Percentiles rank a stretch among this genome's conserved stretches.
phyloP scores from a whole-genome alignment of 1,140 invertebrate genomes.

The Probaryconus sp. region DNA sequence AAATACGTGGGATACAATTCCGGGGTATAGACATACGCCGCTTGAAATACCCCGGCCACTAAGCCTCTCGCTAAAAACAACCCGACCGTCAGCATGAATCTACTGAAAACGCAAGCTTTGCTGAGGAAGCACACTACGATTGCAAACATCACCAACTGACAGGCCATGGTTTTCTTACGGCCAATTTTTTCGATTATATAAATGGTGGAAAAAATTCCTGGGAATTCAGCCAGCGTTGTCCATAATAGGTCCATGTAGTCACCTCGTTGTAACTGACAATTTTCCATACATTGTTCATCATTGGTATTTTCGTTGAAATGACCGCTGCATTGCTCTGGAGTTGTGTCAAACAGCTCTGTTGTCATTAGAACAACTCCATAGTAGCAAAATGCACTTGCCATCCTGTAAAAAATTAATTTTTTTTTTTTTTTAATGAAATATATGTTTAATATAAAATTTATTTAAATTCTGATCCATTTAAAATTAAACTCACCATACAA shows the following conservation, averaged over 20 bases:
- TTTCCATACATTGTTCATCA: conserved; percentile 74
- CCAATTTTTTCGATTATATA: conserved; percentile 94
- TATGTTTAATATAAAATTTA: no score
- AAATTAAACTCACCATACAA: conserved; percentile 89
- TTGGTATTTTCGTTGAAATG: conserved; percentile 51
- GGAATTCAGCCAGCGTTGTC: conserved; percentile 97
- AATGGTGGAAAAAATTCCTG: conserved; percentile 95
- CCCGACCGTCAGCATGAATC: conserved; percentile 88
- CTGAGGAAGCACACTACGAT: conserved; percentile 88
- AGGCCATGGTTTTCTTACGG: conserved; percentile 94
- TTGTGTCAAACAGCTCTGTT: conserved; percentile 92
- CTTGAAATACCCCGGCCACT: conserved; percentile 96
- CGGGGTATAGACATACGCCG: conserved; percentile 96
- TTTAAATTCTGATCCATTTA: no score
- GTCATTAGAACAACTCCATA: conserved; percentile 97
- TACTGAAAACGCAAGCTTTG: conserved; percentile 80
- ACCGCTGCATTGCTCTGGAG: conserved; percentile 75
- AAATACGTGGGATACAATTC: conserved; percentile 96
- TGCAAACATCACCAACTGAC: conserved; percentile 94
- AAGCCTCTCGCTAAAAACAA: conserved; percentile 94
- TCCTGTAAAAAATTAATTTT: conserved; percentile 81
- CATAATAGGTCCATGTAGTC: conserved; percentile 96
- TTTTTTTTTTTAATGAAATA: no score
- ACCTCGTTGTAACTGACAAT: conserved; percentile 86
- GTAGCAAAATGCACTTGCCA: conserved; percentile 96